phyloP scores from a whole-genome alignment of 2,113 vertebrate genomes.

The Alectura lathami region DNA sequence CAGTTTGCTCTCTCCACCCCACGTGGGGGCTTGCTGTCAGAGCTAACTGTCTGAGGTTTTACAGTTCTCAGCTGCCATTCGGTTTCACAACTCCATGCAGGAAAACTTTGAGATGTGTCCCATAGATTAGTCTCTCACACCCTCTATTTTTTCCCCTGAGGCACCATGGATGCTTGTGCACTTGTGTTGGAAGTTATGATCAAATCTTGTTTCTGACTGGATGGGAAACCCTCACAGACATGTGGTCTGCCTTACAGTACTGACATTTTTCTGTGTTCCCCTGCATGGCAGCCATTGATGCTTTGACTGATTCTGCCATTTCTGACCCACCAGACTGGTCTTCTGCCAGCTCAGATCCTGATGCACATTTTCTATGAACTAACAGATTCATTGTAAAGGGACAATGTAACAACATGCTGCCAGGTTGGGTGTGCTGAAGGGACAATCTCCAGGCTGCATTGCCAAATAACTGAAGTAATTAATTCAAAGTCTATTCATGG shows the following conservation, averaged over 20 bases:
- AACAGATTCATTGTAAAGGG: background rate
- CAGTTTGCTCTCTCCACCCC: too few species aligned
- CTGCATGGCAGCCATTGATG: background rate
- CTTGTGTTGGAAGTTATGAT: background rate
- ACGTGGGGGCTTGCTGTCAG: too few species aligned
- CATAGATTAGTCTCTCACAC: too few species aligned
- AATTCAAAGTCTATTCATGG: background rate
- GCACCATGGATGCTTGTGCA: background rate
- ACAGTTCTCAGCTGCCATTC: too few species aligned
- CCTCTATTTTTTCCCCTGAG: background rate
- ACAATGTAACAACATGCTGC: background rate
- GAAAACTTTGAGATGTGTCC: too few species aligned
- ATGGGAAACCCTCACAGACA: background rate
- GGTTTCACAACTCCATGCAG: too few species aligned
- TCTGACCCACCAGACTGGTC: background rate
- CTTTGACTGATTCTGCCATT: background rate
- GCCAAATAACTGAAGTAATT: background rate
- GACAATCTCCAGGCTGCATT: background rate
- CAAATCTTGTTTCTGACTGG: background rate
- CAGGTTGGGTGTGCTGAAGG: fast-evolving
- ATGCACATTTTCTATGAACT: background rate
- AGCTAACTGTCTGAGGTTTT: too few species aligned
- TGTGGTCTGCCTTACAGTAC: background rate
- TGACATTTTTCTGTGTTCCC: background rate
- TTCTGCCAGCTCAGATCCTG: fast-evolving